Base-by-base conservation (phyloP, 2,888 invertebrate genomes). In the Tromatobia lineatoria region DNA sequence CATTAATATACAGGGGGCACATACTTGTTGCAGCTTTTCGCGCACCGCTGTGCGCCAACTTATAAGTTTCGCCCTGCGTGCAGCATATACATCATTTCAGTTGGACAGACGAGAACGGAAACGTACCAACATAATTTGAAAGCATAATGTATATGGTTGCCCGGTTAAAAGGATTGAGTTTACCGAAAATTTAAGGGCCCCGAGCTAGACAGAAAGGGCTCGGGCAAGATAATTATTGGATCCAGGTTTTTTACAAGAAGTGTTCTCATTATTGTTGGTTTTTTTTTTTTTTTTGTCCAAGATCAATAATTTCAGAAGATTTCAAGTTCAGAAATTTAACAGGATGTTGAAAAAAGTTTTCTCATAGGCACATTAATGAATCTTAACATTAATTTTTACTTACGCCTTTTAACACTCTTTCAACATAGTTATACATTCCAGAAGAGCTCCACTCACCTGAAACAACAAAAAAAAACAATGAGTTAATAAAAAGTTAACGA, bases 21-120 rank as follows among this genome's bases (percentile, higher is more conserved):
- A 71, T 69, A 70, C 69, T 76, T 47, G 61, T 71, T 64, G 54
- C 42, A 67, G 57, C 29, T 67, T 77, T 77, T 47, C 67, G 59
- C 42, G 59, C 66, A 59, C 47, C 38, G n/a, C 23, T 47, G 13
- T 52, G 61, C 18, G 38, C 47, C n/a, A 25, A 25, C 69, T 70
- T 50, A 61, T 45, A 67, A 66, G 45, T 54, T 77, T 77, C 18
- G 23, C 23, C 25, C 67, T 25, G 23, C 13, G 23, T 34, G 25
- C 38, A 15, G 25, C 23, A 15, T 45, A 23, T 57, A 71, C 70
- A 18, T 54, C 20, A 71, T 54, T 54, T 34, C 29, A 52, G 11
- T 54, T 18, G 8, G 23, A 59, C 59, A 20, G 52, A 54, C 38
- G 52, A 15, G 34, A 34, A 15, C 34, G 23, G 50, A 50, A 50